Evolutionary conservation across 1,140 invertebrate species (phyloP).

Genomic region (Leptonema lineaticorne): DNA sequence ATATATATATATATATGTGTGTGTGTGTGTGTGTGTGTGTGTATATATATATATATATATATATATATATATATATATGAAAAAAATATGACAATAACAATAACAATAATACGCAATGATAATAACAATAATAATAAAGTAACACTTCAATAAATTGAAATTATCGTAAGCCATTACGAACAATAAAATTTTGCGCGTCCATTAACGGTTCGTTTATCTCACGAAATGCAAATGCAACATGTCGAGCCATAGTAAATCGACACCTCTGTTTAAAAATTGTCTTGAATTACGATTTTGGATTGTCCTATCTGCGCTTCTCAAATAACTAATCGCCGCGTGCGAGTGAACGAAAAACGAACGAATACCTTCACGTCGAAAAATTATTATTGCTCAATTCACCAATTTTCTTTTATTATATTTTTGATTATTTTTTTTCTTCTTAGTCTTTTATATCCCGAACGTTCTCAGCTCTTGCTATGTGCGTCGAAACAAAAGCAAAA

Average conservation of each 20-base stretch:
- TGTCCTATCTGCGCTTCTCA: neutral
- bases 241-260: neutral
- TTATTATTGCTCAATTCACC: neutral
- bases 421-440: too few species aligned
- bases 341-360: neutral
- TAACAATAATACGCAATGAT: too few species aligned
- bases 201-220: neutral
- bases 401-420: too few species aligned
- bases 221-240: neutral
- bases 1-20: too few species aligned
- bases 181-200: slow-evolving; percentile 14
- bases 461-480: too few species aligned
- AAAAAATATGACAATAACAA: too few species aligned
- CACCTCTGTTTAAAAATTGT: neutral
- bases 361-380: neutral
- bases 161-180: slow-evolving; percentile 13
- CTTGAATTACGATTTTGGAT: slow-evolving; percentile 1
- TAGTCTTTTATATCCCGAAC: too few species aligned
- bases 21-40: too few species aligned
- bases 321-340: neutral
- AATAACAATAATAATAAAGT: too few species aligned
- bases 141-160: too few species aligned
- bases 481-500: slow-evolving; percentile 15
- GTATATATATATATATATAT: too few species aligned
- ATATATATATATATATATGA: too few species aligned